These are phyloP conservation scores for Pseudanteris insignis DNA, from an alignment of 2,888 invertebrate genomes.

Conservation along the genomic window DNA sequence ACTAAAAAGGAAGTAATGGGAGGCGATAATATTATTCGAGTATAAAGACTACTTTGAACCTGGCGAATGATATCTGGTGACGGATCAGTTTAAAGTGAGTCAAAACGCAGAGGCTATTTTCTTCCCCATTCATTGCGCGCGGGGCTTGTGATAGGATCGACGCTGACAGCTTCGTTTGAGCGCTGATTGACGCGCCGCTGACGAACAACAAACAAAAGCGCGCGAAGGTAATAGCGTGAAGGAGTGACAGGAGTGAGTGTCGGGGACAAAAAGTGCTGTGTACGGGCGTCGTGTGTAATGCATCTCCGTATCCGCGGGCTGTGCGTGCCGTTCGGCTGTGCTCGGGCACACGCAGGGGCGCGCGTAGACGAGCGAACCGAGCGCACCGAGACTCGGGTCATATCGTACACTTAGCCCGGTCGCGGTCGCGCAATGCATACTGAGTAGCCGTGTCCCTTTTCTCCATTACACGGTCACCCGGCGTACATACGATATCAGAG, in stretches of 20 bases:
- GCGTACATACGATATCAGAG: constrained; percentile 55
- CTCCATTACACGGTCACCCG: constrained; percentile 61
- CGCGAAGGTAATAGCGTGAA: not conserved
- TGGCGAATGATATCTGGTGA: too few relatives aligned
- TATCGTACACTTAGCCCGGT: constrained; percentile 61
- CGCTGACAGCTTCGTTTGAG: not conserved
- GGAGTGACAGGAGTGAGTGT: not conserved
- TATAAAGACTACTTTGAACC: too few relatives aligned
- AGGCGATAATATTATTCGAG: too few relatives aligned
- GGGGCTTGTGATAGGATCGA: too few relatives aligned
- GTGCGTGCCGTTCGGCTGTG: constrained; percentile 19
- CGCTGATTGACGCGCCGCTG: constrained; percentile 22
- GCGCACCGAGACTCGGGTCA: constrained; percentile 48
- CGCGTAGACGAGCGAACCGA: not conserved
- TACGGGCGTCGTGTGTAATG: constrained; percentile 21
- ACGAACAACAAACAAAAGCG: constrained; percentile 1
- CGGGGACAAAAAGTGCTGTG: too few relatives aligned
- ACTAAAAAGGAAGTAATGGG: too few relatives aligned
- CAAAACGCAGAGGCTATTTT: too few relatives aligned
- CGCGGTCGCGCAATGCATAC: constrained; percentile 65
- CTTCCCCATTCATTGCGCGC: too few relatives aligned
- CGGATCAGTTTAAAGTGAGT: too few relatives aligned
- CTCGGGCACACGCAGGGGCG: not conserved
- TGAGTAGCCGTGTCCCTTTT: constrained; percentile 61
- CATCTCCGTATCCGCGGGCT: constrained; percentile 26